Evolutionary conservation across 2,888 invertebrate genomes (phyloP), one percentile per base, ranked within the genome.

Genomic region (Chaetogeoica ovagalla): DNA sequence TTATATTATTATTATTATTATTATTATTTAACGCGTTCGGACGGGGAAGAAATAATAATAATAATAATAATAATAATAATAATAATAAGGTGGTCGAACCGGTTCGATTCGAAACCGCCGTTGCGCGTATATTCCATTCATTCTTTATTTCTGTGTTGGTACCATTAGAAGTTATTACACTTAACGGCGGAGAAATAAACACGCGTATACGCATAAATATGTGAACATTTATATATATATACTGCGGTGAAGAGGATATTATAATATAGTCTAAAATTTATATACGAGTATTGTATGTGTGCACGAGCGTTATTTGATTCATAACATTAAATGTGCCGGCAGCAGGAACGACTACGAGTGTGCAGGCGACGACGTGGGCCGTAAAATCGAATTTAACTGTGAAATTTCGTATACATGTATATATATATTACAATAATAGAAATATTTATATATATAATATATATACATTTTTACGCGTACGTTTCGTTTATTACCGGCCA

Each of bases 41-140:
- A 76, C 43, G 59, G n/a, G 57, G 13, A 59, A 59, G 48, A 48
- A 48, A 15, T 3, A 48, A n/a, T n/a, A n/a, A n/a, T n/a, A n/a
- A n/a, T n/a, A n/a, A n/a, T n/a, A n/a, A n/a, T n/a, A n/a, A n/a
- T n/a, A n/a, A n/a, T n/a, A n/a, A n/a, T n/a, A n/a, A n/a, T n/a
- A n/a, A n/a, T n/a, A n/a, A 13, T 13, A 55, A 79, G 62, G 71
- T 63, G 70, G 79, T 79, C 71, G 55, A 30, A 79, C 79, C 79
- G 79, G 79, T 79, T 79, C 39, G 19, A 39, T 39, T 69, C 70
- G 30, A 79, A 71, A 79, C 63, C 30, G 30, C 30, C 30, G 30
- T 30, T 30, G 59, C 55, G 63, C 70, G 55, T 43, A 63, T 79
- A 63, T 79, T 71, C 79, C 79, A 79, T 79, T 79, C 79, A 79